Percentiles rank a stretch among this genome's conserved stretches.
Evolutionary conservation across 1,140 invertebrate species (phyloP).

Genomic region (Leptestheria dahalacensis): DNA sequence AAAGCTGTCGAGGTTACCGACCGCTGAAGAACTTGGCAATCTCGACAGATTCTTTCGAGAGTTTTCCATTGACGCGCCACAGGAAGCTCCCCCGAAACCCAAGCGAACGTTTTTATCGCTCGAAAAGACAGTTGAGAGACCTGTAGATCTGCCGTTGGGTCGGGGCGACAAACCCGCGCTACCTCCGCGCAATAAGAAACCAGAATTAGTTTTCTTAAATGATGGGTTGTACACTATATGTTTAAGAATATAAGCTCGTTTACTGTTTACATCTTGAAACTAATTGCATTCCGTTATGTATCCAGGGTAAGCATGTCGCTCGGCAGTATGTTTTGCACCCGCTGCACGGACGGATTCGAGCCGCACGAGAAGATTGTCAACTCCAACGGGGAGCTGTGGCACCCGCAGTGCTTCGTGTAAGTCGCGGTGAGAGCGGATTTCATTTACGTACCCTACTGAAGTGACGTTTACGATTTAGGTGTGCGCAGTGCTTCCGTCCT

Average conservation of each 20-base stretch:
- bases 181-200: background rate
- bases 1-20: background rate
- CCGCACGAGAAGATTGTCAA: constrained; percentile 97
- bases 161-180: background rate
- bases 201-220: too few species aligned
- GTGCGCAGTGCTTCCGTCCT: constrained; percentile 94
- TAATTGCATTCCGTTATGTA: background rate
- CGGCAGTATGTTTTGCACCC: constrained; percentile 21
- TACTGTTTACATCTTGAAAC: too few species aligned
- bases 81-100: too few species aligned
- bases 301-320: background rate
- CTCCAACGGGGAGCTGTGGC: constrained; percentile 95
- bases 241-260: too few species aligned
- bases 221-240: too few species aligned
- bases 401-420: constrained; percentile 98
- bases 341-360: constrained; percentile 86
- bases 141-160: too few species aligned
- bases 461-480: constrained; percentile 42
- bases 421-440: constrained; percentile 27
- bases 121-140: background rate
- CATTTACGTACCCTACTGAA: background rate
- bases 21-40: background rate
- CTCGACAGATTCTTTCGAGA: too few species aligned
- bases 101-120: background rate
- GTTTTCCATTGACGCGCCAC: too few species aligned